Evolutionary conservation across 2,797 vertebrate species (phyloP), one percentile per base, ranked within the genome.

Genomic region (Aphelocoma californica): DNA sequence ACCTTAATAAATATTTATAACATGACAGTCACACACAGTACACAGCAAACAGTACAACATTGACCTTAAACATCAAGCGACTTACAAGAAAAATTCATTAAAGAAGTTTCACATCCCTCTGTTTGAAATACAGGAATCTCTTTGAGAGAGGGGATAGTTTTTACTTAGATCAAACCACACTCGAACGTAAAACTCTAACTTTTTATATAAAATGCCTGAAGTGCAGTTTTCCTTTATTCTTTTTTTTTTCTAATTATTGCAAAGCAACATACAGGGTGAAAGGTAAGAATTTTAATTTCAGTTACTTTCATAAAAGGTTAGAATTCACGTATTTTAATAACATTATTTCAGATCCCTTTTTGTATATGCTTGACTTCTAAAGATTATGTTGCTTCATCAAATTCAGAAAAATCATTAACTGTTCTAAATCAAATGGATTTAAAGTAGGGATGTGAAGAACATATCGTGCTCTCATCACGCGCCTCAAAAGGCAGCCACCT

Each of bases 391-490:
- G 16, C 19, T 67, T 48, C 26, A 73, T 31, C 21, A 74, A 74
- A 56, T 56, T 73, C 65, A 83, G 45, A 66, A 81, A 87, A 92
- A 66, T 31, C 14, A 57, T 53, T 7, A 72, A 80, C 16, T 31
- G 5, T 54, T 75, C 29, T 45, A 75, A 72, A 42, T 38, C 5
- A 81, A 67, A 50, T 14, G 38, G 15, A 58, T 58, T 70, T 50
- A 57, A 79, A 75, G 24, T 16, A 61, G 18, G 11, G 23, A 25
- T 80, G 44, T 9, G 21, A 73, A 70, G 17, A 70, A 31, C 20
- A 25, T 3, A 1, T 16, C 0, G 10, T 26, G 34, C 11, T 32
- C 18, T 42, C n/a, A 62, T 53, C 34, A 34, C 1, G 4, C 6
- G 25, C 21, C 13, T 70, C 67, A 82, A 42, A 45, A 81, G 40